phyloP scores from a whole-genome alignment of 1,140 invertebrate genomes.

The Papilio dardanus region DNA sequence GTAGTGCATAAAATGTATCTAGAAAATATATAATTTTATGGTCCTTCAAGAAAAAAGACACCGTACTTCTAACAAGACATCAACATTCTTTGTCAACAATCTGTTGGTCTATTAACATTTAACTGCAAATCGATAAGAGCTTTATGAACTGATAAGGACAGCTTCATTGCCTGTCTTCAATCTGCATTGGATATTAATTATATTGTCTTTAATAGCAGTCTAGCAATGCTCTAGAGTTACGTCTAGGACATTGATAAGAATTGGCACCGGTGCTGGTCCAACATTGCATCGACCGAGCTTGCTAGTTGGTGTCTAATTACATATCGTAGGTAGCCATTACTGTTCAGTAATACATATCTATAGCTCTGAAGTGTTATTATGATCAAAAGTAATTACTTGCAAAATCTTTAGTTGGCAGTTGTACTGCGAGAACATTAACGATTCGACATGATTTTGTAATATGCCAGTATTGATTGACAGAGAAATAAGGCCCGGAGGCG shows the following conservation, averaged over 20 bases:
- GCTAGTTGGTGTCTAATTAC: constrained; percentile 11
- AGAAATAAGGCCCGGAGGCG: constrained; percentile 27
- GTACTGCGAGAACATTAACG: constrained; percentile 12
- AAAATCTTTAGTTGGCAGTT: constrained; percentile 15
- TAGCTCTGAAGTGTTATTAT: not conserved
- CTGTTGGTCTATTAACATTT: not conserved
- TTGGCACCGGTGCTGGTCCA: not conserved
- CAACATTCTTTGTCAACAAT: not conserved
- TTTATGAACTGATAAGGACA: constrained; percentile 3
- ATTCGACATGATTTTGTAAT: constrained; percentile 20
- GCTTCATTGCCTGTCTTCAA: not conserved
- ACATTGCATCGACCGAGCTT: not conserved
- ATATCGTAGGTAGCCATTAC: constrained; percentile 19
- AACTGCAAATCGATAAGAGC: not conserved
- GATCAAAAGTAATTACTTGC: constrained; percentile 15
- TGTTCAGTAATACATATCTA: not conserved
- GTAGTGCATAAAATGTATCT: not conserved
- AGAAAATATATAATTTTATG: not conserved
- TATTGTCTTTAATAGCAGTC: not conserved
- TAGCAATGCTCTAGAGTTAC: constrained; percentile 20
- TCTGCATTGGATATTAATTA: not conserved
- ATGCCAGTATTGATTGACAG: constrained; percentile 33
- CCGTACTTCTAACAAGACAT: not conserved
- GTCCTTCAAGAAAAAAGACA: not conserved
- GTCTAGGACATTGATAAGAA: constrained; percentile 7